A percentile compares a stretch with the other conserved stretches of the same genome.
Evolutionary conservation across 2,113 vertebrate species (phyloP).

Genomic region (Sapayoa aenigma): DNA sequence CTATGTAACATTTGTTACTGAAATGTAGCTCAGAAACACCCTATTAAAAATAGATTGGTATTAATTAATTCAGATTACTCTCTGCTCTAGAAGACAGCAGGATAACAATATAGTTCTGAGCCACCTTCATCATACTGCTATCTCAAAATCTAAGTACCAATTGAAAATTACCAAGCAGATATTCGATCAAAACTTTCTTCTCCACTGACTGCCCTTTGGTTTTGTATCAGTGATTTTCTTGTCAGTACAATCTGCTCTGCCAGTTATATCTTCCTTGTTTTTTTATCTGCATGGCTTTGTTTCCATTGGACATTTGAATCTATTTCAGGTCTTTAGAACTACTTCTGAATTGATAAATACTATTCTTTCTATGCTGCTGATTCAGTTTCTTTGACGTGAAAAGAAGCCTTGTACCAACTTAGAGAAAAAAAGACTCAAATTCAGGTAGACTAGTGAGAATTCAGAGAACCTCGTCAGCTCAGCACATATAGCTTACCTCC

Average conservation of each 20-base stretch:
- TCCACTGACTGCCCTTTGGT: background rate
- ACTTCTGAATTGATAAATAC: background rate
- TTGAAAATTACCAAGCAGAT: background rate
- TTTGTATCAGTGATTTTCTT: background rate
- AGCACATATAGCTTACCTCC: background rate
- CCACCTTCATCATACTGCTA: background rate
- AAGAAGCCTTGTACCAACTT: background rate
- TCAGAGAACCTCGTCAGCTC: background rate
- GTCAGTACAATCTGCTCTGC: background rate
- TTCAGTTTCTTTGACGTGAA: background rate
- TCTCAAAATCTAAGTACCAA: background rate
- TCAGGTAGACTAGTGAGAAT: background rate
- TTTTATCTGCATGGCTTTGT: background rate
- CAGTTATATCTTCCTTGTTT: background rate
- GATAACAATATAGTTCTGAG: background rate
- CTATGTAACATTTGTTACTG: constrained; percentile 56
- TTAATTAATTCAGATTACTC: constrained; percentile 68
- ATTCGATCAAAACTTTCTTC: background rate
- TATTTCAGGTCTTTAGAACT: background rate
- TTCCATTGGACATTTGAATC: background rate
- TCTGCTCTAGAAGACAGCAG: background rate
- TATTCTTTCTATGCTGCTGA: background rate
- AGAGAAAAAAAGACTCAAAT: background rate
- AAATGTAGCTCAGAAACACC: constrained; percentile 65
- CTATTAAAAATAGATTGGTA: constrained; percentile 68